Conservation (phyloP, 2,797 vertebrate genomes). For the Crenuchus spilurus region DNA sequence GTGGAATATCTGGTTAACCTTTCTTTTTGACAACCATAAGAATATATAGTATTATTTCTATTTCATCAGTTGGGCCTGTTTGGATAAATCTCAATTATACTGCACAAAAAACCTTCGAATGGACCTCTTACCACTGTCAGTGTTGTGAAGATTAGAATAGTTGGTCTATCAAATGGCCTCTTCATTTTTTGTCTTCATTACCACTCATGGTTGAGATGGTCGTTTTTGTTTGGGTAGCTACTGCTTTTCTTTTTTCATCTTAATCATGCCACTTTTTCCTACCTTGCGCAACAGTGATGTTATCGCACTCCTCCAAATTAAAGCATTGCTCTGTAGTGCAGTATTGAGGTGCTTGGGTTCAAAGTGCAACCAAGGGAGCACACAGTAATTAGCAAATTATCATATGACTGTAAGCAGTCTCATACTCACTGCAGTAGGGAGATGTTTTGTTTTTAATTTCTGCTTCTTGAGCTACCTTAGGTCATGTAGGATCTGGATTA, state of each 20-base stretch:
- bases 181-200: not conserved
- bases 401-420: not conserved
- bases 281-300: constrained; percentile 6
- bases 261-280: not conserved
- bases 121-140: not conserved
- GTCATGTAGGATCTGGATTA: not conserved
- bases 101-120: not conserved
- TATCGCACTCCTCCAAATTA: constrained; percentile 5
- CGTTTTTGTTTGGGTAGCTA: not conserved
- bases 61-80: not conserved
- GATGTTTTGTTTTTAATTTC: not conserved
- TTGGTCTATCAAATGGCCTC: constrained; percentile 4
- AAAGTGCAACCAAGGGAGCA: not conserved
- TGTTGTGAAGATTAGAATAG: not conserved
- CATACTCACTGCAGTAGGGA: not conserved
- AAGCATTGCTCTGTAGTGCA: not conserved
- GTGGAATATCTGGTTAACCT: too few species aligned
- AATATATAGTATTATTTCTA: too few species aligned
- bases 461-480: not conserved
- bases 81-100: not conserved
- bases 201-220: not conserved
- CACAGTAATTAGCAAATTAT: constrained; percentile 18
- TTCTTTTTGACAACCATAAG: too few species aligned
- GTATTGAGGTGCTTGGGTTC: not conserved
- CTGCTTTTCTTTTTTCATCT: not conserved